Conservation (phyloP, 1,140 invertebrate genomes). For the Anoplolepis gracilipes region DNA sequence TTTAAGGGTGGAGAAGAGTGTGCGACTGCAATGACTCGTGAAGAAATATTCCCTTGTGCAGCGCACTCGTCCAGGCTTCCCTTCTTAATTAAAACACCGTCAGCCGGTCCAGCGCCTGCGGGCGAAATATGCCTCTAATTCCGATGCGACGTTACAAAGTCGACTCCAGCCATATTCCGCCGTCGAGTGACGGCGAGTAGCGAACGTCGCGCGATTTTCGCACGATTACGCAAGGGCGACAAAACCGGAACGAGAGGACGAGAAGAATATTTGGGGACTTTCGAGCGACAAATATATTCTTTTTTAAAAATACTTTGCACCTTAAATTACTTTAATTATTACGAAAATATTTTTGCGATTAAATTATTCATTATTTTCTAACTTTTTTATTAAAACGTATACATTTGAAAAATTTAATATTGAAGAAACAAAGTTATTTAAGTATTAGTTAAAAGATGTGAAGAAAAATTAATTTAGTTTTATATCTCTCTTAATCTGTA, state of each 20-base stretch:
- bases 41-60: slow-evolving; percentile 62
- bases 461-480: slow-evolving; percentile 30
- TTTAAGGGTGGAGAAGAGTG: slow-evolving; percentile 27
- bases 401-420: not conserved
- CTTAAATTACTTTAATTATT: slow-evolving; percentile 42
- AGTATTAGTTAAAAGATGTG: not conserved
- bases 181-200: slow-evolving; percentile 28
- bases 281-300: slow-evolving; percentile 18
- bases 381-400: not conserved
- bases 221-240: slow-evolving; percentile 26
- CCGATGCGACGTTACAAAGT: slow-evolving; percentile 57
- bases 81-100: slow-evolving; percentile 67
- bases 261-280: not conserved
- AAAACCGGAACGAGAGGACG: not conserved
- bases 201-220: slow-evolving; percentile 29
- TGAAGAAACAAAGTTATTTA: not conserved
- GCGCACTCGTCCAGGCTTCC: slow-evolving; percentile 7
- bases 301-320: slow-evolving; percentile 5
- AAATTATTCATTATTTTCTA: not conserved
- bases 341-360: slow-evolving; percentile 12
- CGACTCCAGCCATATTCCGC: slow-evolving; percentile 9
- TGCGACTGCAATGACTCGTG: slow-evolving; percentile 33
- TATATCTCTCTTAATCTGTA: no score
- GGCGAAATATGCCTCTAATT: slow-evolving; percentile 60
- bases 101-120: slow-evolving; percentile 29